These are phyloP conservation scores for Chrysopa pallens DNA, from an alignment of 1,140 invertebrate genomes.

Conservation along the genomic window DNA sequence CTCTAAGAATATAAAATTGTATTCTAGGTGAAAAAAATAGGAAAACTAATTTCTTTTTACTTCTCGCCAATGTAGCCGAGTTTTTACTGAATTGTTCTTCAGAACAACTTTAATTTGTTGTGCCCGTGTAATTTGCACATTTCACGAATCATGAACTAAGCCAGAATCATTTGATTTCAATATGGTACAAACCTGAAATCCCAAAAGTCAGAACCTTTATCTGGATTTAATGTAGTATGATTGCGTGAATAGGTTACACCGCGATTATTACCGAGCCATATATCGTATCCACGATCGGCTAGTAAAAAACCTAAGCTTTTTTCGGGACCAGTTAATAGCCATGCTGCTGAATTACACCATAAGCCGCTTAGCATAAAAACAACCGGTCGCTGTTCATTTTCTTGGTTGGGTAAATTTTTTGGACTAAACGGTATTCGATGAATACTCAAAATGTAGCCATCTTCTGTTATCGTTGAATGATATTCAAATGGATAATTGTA, in stretches of 20 bases:
- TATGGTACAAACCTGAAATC: constrained; percentile 33
- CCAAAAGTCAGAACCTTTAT: constrained; percentile 45
- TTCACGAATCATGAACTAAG: no score
- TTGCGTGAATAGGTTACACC: constrained; percentile 41
- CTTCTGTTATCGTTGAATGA: constrained; percentile 43
- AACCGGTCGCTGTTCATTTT: constrained; percentile 10
- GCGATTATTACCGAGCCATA: constrained; percentile 53
- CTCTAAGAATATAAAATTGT: no score
- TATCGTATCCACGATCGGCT: constrained; percentile 55
- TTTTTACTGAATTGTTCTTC: no score
- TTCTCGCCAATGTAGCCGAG: no score
- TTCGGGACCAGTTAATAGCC: constrained; percentile 38
- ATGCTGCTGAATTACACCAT: constrained; percentile 42
- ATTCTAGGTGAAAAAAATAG: no score
- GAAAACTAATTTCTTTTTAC: no score
- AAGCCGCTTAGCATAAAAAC: constrained; percentile 51
- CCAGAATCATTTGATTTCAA: no score
- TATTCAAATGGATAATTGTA: constrained; percentile 44
- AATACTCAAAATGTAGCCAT: constrained; percentile 51
- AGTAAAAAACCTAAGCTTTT: constrained; percentile 43
- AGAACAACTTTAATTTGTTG: no score
- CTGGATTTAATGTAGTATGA: constrained; percentile 22
- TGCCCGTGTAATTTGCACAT: no score
- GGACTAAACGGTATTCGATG: constrained; percentile 37
- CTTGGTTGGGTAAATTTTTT: neutral